These are phyloP conservation scores for Aleiodes sp. DNA, from an alignment of 1,140 invertebrate species.

Conservation along the genomic window DNA sequence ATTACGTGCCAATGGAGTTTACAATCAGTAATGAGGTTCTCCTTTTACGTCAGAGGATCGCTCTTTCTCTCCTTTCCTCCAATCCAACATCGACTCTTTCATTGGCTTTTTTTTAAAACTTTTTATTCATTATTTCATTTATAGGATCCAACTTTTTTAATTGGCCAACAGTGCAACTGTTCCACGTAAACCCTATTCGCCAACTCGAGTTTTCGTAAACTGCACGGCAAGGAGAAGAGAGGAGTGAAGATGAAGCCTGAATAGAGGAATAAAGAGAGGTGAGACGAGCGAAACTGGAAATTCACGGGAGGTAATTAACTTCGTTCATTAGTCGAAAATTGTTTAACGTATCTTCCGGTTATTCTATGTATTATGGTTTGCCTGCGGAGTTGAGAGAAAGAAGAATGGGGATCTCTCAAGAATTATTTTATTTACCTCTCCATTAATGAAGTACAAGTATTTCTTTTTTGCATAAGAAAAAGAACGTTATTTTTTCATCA, in stretches of 20 bases:
- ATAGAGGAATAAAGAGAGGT: conserved; percentile 18
- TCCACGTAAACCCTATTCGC: background rate
- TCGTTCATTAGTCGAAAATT: conserved; percentile 43
- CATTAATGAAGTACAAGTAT: no score
- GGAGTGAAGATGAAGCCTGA: background rate
- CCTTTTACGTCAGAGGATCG: background rate
- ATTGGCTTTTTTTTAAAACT: conserved; percentile 3
- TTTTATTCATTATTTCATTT: conserved; percentile 3
- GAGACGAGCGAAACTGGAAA: no score
- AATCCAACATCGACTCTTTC: background rate
- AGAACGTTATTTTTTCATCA: conserved; percentile 39
- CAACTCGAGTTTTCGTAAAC: conserved; percentile 1
- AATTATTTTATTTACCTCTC: no score
- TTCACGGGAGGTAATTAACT: conserved; percentile 40
- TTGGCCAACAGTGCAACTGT: conserved; percentile 20
- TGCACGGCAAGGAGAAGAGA: background rate
- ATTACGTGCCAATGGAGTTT: background rate
- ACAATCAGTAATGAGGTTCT: background rate
- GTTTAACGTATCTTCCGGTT: conserved; percentile 39
- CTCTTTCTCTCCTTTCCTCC: conserved; percentile 14
- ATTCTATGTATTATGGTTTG: no score
- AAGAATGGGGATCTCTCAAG: no score
- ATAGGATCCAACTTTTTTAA: conserved; percentile 32
- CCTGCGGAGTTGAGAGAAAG: no score
- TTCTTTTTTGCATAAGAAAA: no score